These are phyloP conservation scores for Potamarius usumacintae DNA, from an alignment of 2,113 vertebrate genomes.

Conservation along the genomic window DNA sequence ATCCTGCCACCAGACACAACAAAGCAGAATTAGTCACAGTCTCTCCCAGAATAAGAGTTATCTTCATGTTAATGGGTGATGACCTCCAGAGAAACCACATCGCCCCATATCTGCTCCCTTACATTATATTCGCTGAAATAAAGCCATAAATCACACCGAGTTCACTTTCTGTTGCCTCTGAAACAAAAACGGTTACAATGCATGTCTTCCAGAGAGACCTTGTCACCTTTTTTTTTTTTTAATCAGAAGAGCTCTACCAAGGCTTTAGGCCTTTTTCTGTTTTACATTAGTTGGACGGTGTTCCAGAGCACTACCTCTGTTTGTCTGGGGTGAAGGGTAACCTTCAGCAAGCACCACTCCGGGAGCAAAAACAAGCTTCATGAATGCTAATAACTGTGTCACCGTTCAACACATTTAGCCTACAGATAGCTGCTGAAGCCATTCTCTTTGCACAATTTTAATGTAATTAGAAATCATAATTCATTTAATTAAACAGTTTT, in stretches of 20 bases:
- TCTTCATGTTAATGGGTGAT: constrained; percentile 64
- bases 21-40: constrained; percentile 72
- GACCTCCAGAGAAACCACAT: constrained; percentile 70
- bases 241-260: constrained; percentile 30
- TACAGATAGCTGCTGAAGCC: neutral
- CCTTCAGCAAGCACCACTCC: constrained; percentile 39
- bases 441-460: neutral
- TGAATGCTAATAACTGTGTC: constrained; percentile 52
- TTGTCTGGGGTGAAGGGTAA: constrained; percentile 45
- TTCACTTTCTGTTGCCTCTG: constrained; percentile 65
- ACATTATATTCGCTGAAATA: constrained; percentile 64
- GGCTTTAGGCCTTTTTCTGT: constrained; percentile 33
- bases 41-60: constrained; percentile 62
- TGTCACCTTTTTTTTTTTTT: constrained; percentile 26
- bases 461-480: constrained; percentile 30
- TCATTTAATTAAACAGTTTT: constrained; percentile 7
- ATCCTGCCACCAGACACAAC: constrained; percentile 66
- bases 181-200: constrained; percentile 6
- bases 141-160: constrained; percentile 71
- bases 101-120: constrained; percentile 61
- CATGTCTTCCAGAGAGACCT: constrained; percentile 13
- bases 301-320: constrained; percentile 35
- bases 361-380: constrained; percentile 23
- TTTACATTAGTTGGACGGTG: constrained; percentile 34
- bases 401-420: constrained; percentile 5